phyloP scores from a whole-genome alignment of 2,888 invertebrate genomes.

The Gortyna flavago region DNA sequence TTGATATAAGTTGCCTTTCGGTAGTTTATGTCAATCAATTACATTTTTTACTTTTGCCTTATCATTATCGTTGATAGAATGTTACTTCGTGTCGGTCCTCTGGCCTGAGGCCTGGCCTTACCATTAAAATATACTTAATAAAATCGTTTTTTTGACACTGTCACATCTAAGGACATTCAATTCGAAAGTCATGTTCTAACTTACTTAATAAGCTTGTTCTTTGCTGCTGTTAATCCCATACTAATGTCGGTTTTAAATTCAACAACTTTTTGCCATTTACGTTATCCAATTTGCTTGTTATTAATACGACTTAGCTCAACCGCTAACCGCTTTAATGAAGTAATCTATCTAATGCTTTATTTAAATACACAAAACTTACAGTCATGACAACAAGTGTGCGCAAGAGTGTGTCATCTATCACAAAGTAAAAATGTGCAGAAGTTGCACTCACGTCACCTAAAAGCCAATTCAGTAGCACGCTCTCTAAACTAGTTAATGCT shows the following conservation, averaged over 20 bases:
- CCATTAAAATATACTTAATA: background rate
- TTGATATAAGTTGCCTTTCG: background rate
- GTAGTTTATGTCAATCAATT: background rate
- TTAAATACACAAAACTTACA: conserved; percentile 54
- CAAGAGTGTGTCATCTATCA: conserved; percentile 35
- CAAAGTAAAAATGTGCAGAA: conserved; percentile 21
- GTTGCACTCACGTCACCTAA: background rate
- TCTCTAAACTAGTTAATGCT: background rate
- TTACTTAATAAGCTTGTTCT: no score
- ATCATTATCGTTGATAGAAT: background rate
- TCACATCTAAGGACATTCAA: background rate
- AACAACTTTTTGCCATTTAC: background rate
- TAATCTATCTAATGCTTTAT: conserved; percentile 55
- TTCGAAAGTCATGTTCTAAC: background rate
- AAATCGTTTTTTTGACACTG: no score
- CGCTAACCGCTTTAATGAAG: conserved; percentile 44
- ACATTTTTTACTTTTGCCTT: background rate
- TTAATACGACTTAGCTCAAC: conserved; percentile 34
- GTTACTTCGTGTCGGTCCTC: background rate
- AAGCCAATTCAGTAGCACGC: background rate
- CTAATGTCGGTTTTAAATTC: background rate
- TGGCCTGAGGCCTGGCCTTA: background rate
- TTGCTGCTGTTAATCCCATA: background rate
- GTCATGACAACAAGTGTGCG: conserved; percentile 54
- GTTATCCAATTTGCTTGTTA: conserved; percentile 11